phyloP scores from a whole-genome alignment of 2,888 invertebrate species.

The Polydrusus tereticollis region DNA sequence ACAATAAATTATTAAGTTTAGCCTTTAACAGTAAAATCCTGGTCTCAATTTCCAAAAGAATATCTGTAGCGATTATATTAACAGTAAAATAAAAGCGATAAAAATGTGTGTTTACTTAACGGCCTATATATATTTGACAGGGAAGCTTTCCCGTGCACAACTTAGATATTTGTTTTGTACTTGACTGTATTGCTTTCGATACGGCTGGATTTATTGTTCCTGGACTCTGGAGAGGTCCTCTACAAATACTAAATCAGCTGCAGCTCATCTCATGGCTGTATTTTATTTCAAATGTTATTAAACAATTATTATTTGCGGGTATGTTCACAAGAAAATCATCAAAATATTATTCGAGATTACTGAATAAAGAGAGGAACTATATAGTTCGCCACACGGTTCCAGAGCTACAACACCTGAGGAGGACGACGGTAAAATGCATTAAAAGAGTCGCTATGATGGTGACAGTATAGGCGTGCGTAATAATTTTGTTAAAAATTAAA shows the following conservation, averaged over 20 bases:
- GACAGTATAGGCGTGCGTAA: no score
- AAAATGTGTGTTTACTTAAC: constrained; percentile 42
- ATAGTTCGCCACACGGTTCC: no score
- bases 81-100: constrained; percentile 42
- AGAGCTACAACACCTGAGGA: no score
- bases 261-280: constrained; percentile 34
- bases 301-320: constrained; percentile 43
- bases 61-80: constrained; percentile 39
- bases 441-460: no score
- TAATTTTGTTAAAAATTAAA: no score
- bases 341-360: no score
- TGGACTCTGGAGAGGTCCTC: constrained; percentile 43
- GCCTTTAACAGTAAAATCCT: not conserved
- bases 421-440: no score
- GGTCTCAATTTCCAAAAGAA: constrained; percentile 11
- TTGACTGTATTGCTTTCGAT: constrained; percentile 49
- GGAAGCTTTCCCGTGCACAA: constrained; percentile 34
- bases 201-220: constrained; percentile 43
- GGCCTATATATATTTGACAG: constrained; percentile 47
- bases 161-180: constrained; percentile 46
- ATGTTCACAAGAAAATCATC: constrained; percentile 41
- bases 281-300: constrained; percentile 36
- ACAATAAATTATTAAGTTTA: no score
- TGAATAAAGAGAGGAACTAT: no score
- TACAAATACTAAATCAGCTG: constrained; percentile 48